These are phyloP conservation scores for Baccha elongata DNA, from an alignment of 2,888 invertebrate genomes.

Conservation along the genomic window DNA sequence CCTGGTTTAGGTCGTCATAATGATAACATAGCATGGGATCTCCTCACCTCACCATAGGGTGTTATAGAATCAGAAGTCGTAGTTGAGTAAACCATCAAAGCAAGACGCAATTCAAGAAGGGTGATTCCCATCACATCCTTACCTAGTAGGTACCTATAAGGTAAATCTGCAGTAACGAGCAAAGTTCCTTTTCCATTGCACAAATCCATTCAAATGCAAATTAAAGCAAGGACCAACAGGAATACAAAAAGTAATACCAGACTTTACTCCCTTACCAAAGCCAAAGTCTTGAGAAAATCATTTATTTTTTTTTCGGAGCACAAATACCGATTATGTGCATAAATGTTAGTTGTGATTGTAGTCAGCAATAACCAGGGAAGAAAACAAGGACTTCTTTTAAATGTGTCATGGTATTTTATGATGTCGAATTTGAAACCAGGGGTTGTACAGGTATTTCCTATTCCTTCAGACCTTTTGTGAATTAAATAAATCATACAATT, in stretches of 20 bases:
- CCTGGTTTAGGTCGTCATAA: slow-evolving; percentile 36
- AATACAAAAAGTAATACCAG: slow-evolving; percentile 10
- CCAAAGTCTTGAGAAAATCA: slow-evolving; percentile 45
- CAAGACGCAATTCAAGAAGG: slow-evolving; percentile 21
- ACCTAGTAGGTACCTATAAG: background rate
- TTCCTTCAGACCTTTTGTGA: slow-evolving; percentile 3
- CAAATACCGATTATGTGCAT: slow-evolving; percentile 29
- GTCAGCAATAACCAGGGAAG: background rate
- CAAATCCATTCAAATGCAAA: slow-evolving; percentile 63
- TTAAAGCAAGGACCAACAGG: slow-evolving; percentile 24
- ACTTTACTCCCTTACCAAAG: background rate
- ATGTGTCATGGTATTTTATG: slow-evolving; percentile 31
- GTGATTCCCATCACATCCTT: slow-evolving; percentile 21
- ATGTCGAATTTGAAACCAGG: slow-evolving; percentile 43
- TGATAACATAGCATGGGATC: slow-evolving; percentile 10
- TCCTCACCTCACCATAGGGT: slow-evolving; percentile 9
- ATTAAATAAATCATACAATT: slow-evolving; percentile 48
- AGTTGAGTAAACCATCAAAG: background rate
- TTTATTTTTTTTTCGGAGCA: slow-evolving; percentile 28
- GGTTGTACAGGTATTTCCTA: slow-evolving; percentile 42
- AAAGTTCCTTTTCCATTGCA: slow-evolving; percentile 22
- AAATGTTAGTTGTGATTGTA: background rate
- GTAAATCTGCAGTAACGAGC: slow-evolving; percentile 48
- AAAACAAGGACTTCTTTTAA: slow-evolving; percentile 35
- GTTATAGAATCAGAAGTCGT: slow-evolving; percentile 17